Evolutionary conservation across 2,888 invertebrate genomes (phyloP), one percentile per base, ranked within the genome.

Genomic region (Tachina lurida): DNA sequence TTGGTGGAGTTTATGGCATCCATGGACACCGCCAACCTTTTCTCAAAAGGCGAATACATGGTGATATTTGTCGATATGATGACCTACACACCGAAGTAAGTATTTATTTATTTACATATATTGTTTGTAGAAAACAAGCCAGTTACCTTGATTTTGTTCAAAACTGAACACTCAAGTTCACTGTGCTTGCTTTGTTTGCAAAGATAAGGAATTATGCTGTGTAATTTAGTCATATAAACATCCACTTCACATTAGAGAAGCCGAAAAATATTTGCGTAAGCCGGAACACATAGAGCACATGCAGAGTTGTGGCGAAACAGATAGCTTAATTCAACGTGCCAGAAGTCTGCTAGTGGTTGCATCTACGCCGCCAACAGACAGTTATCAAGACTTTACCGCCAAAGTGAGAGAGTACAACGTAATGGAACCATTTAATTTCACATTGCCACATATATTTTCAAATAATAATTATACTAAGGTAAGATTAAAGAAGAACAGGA

Each of bases 41-140:
- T 98, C 91, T 96, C 96, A 78, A 96, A 97, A 87, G 98, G 98
- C 39, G 97, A 98, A 91, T 99, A 99, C 93, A 96, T 98, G 94
- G 97, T 99, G 85, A 97, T 99, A 91, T 97, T 97, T 92, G 97
- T 98, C 19, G 98, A 98, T 91, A 97, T 96, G 95, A 96, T 96
- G 94, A 96, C 96, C n/a, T 97, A 97, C 92, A 95, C 96, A 19
- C 94, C 94, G 88, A 94, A 94, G 92, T 95, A 94, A 90, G 93
- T 94, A 58, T 63, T 22, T 63, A 31, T 31, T 31, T 7, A 31
- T 5, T 31, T 45, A 63, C 22, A 83, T 68, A n/a, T 52, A n/a
- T 62, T 67, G n/a, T 60, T 74, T 65, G 62, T 68, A 67, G 54
- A n/a, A 45, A 62, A 45, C 68, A 47, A 75, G 70, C 75, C 54